Conservation (phyloP, 2,888 invertebrate species). For the Drosophila phalerata region DNA sequence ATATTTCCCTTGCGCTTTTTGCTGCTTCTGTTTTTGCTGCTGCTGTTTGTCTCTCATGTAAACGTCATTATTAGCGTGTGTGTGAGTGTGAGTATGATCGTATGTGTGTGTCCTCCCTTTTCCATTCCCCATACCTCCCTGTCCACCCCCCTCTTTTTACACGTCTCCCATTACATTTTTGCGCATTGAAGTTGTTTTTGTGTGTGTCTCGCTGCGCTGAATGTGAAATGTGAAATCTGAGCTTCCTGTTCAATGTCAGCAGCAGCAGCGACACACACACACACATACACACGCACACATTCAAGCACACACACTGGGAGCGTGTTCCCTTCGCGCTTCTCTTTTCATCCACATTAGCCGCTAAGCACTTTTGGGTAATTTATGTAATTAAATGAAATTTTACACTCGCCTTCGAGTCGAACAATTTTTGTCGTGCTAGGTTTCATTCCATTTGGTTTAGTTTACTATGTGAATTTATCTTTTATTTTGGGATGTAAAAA, state of each 20-base stretch:
- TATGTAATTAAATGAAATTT: conserved; percentile 81
- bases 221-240: conserved; percentile 74
- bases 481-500: not conserved
- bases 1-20: conserved; percentile 69
- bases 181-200: conserved; percentile 41
- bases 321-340: conserved; percentile 2
- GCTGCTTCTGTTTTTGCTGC: conserved; percentile 38
- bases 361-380: conserved; percentile 69
- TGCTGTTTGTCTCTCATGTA: conserved; percentile 61
- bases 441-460: conserved; percentile 28
- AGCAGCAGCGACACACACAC: conserved; percentile 7
- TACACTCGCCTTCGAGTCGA: conserved; percentile 53
- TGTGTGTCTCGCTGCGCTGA: conserved; percentile 42
- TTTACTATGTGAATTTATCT: conserved; percentile 19
- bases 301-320: conserved; percentile 10
- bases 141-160: conserved; percentile 12
- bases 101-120: not conserved
- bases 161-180: conserved; percentile 66
- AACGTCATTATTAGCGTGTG: conserved; percentile 72
- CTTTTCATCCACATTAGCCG: conserved; percentile 28
- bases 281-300: conserved; percentile 13
- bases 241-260: conserved; percentile 77
- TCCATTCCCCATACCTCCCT: not conserved
- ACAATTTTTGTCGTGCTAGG: conserved; percentile 32
- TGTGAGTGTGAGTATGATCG: not conserved